These are phyloP conservation scores for Sclerodermus sp. DNA, from an alignment of 2,888 invertebrate genomes.

Conservation along the genomic window DNA sequence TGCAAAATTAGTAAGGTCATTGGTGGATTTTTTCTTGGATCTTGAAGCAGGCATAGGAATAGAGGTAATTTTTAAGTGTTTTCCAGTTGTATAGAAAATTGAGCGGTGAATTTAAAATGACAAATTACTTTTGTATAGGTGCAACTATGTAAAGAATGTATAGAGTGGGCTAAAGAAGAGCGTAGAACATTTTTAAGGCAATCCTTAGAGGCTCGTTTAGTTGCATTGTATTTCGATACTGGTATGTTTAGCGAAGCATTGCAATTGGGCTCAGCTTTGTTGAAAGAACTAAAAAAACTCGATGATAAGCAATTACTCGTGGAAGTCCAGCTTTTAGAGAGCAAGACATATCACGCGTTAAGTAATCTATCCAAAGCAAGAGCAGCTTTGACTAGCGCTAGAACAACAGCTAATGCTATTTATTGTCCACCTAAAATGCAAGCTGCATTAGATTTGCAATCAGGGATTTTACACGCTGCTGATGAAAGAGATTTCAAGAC, in stretches of 20 bases:
- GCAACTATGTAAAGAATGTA: conserved; percentile 93
- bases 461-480: conserved; percentile 98
- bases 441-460: conserved; percentile 94
- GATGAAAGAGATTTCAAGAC: conserved; percentile 99
- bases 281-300: conserved; percentile 95
- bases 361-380: conserved; percentile 95
- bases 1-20: conserved; percentile 92
- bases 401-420: conserved; percentile 99
- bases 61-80: conserved; percentile 65
- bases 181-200: conserved; percentile 95
- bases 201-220: conserved; percentile 90
- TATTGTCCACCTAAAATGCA: conserved; percentile 99
- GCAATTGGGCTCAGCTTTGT: conserved; percentile 79
- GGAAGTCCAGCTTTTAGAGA: conserved; percentile 96
- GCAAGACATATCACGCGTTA: conserved; percentile 97
- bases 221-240: conserved; percentile 93
- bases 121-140: conserved; percentile 54
- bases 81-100: background rate
- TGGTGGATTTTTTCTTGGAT: conserved; percentile 97
- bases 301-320: conserved; percentile 99
- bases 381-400: conserved; percentile 94
- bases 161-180: conserved; percentile 99
- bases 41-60: conserved; percentile 95
- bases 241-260: conserved; percentile 87
- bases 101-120: background rate